phyloP scores from a whole-genome alignment of 2,888 invertebrate genomes.

The Pyrrhia umbra region DNA sequence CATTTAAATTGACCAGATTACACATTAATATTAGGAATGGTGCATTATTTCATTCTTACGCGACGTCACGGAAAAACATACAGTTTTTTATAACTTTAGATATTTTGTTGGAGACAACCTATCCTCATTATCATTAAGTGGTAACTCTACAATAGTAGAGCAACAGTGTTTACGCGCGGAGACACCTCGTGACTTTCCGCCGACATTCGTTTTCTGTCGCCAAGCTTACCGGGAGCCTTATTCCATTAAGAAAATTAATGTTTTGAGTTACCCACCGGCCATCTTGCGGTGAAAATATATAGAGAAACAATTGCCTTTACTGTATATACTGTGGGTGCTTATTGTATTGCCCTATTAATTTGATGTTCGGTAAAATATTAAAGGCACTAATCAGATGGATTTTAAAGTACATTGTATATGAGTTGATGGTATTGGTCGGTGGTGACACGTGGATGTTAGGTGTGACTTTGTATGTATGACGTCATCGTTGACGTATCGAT shows the following conservation, averaged over 20 bases:
- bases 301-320: conserved; percentile 51
- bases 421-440: conserved; percentile 23
- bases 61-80: too few relatives aligned
- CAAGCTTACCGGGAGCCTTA: conserved; percentile 83
- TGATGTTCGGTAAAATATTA: conserved; percentile 18
- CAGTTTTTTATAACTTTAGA: too few relatives aligned
- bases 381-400: conserved; percentile 27
- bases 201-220: conserved; percentile 79
- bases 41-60: too few relatives aligned
- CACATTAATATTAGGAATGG: too few relatives aligned
- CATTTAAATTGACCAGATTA: too few relatives aligned
- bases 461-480: conserved; percentile 16
- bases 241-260: conserved; percentile 91
- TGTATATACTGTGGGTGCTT: conserved; percentile 3
- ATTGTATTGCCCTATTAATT: conserved; percentile 43
- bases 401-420: conserved; percentile 14
- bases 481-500: conserved; percentile 9
- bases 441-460: conserved; percentile 8
- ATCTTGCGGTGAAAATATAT: conserved; percentile 68
- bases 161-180: conserved; percentile 84
- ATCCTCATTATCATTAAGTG: neutral
- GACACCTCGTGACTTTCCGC: conserved; percentile 78
- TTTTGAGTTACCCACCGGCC: conserved; percentile 84
- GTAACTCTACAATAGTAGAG: conserved; percentile 59
- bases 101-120: too few relatives aligned